Evolutionary conservation across 1,140 invertebrate species (phyloP), one percentile per base, ranked within the genome.

Genomic region (Gyrodactylus salaris): DNA sequence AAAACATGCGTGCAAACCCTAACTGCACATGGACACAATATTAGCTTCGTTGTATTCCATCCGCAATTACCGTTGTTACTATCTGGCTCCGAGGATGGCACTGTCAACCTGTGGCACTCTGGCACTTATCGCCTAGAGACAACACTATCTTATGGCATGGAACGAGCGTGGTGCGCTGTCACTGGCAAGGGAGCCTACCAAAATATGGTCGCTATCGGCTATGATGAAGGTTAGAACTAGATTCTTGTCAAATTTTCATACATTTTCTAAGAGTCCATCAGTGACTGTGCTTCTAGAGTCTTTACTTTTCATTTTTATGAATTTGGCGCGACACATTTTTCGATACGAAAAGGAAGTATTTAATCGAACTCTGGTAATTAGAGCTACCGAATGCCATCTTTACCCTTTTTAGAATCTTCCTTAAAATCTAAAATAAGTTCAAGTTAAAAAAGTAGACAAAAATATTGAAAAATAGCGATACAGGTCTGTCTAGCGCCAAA

Each of bases 181-280:
- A 89, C 89, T 76, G 85, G 92, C 82, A 87, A 88, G 77, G 91
- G 92, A 16, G 93, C 90, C 0, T 54, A 54, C n/a, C 34, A 54
- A 98, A 73, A 98, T 79, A 94, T 92, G 80, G 88, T 99, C 0
- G 91, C 90, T 19, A 84, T 98, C 74, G 93, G 93, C 26, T 98
- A 97, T 79, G 95, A 99, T 80, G 93, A 98, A 80, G n/a, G n/a
- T n/a, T n/a, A n/a, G n/a, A n/a, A n/a, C n/a, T n/a, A 94, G 95
- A 91, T 98, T 74, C 88, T 96, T 81, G 88, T 98, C 0, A 97
- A 22, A 68, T 68, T 20, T 20, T 68, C 20, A 22, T 22, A 68
- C n/a, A 68, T 68, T 68, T 68, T n/a, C n/a, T 93, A 70, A 69
- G n/a, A n/a, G n/a, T n/a, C n/a, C n/a, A n/a, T n/a, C n/a, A n/a